A percentile compares a stretch with the other conserved stretches of the same genome.
phyloP scores from a whole-genome alignment of 2,113 vertebrate genomes.

The Stegostoma tigrinum region DNA sequence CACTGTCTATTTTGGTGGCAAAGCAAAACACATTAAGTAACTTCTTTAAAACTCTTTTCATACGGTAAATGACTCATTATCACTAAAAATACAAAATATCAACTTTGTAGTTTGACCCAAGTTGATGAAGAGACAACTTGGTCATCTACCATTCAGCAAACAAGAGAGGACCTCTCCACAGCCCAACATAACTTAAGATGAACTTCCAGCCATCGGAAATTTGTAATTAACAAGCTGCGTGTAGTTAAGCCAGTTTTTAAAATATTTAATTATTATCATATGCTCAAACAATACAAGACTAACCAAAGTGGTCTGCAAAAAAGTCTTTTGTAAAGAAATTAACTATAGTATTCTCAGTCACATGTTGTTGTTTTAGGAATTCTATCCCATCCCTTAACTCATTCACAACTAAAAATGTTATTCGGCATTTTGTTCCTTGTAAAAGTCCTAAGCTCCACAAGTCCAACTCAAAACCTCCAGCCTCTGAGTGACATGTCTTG shows the following conservation, averaged over 20 bases:
- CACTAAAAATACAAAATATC: background rate
- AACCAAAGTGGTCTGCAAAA: constrained; percentile 33
- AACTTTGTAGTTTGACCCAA: constrained; percentile 25
- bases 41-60: background rate
- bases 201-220: constrained; percentile 36
- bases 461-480: background rate
- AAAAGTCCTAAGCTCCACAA: background rate
- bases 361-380: constrained; percentile 8
- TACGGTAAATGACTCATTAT: constrained; percentile 22
- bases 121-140: background rate
- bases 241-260: constrained; percentile 30
- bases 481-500: background rate
- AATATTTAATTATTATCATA: constrained; percentile 34
- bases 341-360: constrained; percentile 23
- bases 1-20: constrained; percentile 20
- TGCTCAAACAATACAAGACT: constrained; percentile 32
- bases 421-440: background rate
- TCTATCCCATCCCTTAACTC: constrained; percentile 23
- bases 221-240: constrained; percentile 36
- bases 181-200: constrained; percentile 31
- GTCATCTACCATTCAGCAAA: background rate
- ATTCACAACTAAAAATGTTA: background rate
- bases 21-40: background rate
- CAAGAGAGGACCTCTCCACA: background rate
- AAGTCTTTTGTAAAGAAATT: constrained; percentile 33